Evolutionary conservation across 2,113 vertebrate genomes (phyloP), one percentile per base, ranked within the genome.

Genomic region (Oenanthe oenanthe): DNA sequence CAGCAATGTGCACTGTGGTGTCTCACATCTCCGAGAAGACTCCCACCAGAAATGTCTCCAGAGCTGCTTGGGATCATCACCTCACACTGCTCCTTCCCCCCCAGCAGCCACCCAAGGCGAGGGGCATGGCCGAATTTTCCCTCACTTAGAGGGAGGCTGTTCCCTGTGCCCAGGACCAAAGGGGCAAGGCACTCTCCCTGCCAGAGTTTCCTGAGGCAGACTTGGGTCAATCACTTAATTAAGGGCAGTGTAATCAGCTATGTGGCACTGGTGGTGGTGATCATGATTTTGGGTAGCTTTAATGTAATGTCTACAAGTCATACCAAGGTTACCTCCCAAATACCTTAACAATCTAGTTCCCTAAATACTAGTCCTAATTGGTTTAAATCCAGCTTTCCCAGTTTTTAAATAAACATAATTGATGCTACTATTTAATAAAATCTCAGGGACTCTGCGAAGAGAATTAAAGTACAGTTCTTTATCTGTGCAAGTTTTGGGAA

Each of bases 101-200:
- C 0, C 3, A 36, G 32, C 40, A 43, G 60, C 21, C 3, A 3
- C 54, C 38, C 2, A 7, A 60, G 15, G 43, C 0, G 0, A 78
- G 31, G 13, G 6, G 13, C 24, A 34, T 2, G 11, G 36, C 29
- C 0, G 0, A 9, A 3, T 65, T 82, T 63, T 70, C 83, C 71
- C 32, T 54, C 50, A n/a, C 2, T 3, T 40, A 36, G 0, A 1
- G n/a, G 34, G 34, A 80, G 10, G 25, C 38, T 65, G 43, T 77
- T 34, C 40, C 57, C 71, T 47, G 62, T 4, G 0, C 15, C 22
- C 6, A 5, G 75, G 57, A n/a, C 43, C 48, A 60, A 67, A 92
- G n/a, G 34, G 40, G 29, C 21, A 81, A 66, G 92, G 45, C 11
- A 4, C 19, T 45, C n/a, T 63, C 4, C 0, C 61, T 75, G 65